phyloP scores from a whole-genome alignment of 2,888 invertebrate genomes.

The Ephialtes manifestator region DNA sequence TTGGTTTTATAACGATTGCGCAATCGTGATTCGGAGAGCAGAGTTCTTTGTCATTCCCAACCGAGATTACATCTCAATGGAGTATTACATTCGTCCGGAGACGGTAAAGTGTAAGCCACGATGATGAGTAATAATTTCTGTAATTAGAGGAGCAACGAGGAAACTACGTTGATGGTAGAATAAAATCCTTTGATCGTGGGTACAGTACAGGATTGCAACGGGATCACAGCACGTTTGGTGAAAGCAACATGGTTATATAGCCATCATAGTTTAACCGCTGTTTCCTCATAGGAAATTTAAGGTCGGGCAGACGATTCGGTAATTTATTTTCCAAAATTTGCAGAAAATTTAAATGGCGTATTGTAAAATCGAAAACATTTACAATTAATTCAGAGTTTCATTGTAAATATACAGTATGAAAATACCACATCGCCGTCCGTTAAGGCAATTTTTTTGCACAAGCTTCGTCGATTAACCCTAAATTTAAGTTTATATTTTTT shows the following conservation, averaged over 20 bases:
- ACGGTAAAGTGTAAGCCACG: not conserved
- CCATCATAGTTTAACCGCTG: not conserved
- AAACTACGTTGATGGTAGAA: conserved; percentile 10
- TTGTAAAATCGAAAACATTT: too few species aligned
- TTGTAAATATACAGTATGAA: too few species aligned
- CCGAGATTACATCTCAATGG: conserved; percentile 22
- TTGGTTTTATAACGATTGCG: conserved; percentile 15
- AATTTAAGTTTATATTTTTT: too few species aligned
- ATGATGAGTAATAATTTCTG: conserved; percentile 32
- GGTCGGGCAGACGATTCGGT: not conserved
- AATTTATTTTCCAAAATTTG: too few species aligned
- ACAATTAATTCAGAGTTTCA: too few species aligned
- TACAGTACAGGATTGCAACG: conserved; percentile 1
- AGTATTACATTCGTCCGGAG: not conserved
- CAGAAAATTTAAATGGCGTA: too few species aligned
- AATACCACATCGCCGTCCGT: too few species aligned
- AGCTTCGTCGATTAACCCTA: too few species aligned
- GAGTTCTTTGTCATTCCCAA: not conserved
- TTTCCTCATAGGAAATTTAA: not conserved
- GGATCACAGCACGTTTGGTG: not conserved
- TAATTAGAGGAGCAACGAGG: conserved; percentile 33
- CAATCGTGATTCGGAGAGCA: conserved; percentile 1
- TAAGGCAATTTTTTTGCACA: too few species aligned
- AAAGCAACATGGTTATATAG: conserved; percentile 3
- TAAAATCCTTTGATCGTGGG: conserved; percentile 28